A percentile compares a stretch with the other conserved stretches of the same genome.
Evolutionary conservation across 2,797 vertebrate genomes (phyloP).

Genomic region (Valencia hispanica): DNA sequence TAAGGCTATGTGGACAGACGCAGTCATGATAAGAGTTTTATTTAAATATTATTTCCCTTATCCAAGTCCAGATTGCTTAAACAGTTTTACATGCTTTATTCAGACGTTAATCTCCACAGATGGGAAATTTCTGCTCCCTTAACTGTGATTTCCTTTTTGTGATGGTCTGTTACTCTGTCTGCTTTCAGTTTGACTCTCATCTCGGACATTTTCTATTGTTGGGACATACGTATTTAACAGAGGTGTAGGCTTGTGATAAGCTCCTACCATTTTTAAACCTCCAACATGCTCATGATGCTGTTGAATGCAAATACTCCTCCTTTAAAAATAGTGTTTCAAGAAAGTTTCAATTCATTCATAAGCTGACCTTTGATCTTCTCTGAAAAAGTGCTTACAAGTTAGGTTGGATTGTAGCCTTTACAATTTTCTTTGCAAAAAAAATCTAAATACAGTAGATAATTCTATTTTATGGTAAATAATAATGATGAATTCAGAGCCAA

Average conservation of each 20-base stretch:
- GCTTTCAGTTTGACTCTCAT: not conserved
- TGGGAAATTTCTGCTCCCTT: constrained; percentile 11
- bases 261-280: not conserved
- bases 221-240: not conserved
- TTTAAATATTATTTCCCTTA: constrained; percentile 19
- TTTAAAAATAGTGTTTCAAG: not conserved
- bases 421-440: not conserved
- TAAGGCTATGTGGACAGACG: constrained; percentile 18
- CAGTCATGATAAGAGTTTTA: not conserved
- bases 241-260: not conserved
- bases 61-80: constrained; percentile 4
- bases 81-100: constrained; percentile 23
- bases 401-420: not conserved
- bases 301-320: not conserved
- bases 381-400: not conserved
- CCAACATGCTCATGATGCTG: not conserved
- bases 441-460: not conserved
- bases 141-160: constrained; percentile 33
- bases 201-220: not conserved
- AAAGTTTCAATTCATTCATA: not conserved
- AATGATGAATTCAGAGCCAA: not conserved
- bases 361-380: not conserved
- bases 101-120: constrained; percentile 19
- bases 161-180: constrained; percentile 35
- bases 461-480: not conserved